These are phyloP conservation scores for Drosophila repleta DNA, from an alignment of 1,140 invertebrate species.

Conservation along the genomic window DNA sequence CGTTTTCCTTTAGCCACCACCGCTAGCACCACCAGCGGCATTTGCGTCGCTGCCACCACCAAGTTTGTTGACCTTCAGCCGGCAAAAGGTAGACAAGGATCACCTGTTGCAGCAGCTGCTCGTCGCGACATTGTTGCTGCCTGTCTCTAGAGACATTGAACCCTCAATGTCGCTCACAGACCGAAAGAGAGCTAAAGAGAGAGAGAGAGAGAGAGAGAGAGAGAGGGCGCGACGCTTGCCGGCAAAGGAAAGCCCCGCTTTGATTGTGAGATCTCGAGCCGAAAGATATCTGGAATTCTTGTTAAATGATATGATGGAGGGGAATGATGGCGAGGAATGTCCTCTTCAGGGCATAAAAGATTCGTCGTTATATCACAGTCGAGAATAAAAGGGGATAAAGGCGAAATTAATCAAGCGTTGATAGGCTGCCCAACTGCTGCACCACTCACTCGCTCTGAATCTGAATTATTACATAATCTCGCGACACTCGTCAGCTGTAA, in stretches of 20 bases:
- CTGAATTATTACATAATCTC: constrained; percentile 64
- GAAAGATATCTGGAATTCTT: constrained; percentile 25
- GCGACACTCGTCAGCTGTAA: constrained; percentile 6
- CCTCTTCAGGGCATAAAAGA: too few species aligned
- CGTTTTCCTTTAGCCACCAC: constrained; percentile 54
- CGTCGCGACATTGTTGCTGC: constrained; percentile 7
- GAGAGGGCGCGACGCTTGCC: constrained; percentile 5
- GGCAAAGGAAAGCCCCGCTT: constrained; percentile 25
- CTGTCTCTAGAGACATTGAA: constrained; percentile 31
- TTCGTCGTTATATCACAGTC: too few species aligned
- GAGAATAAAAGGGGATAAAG: too few species aligned
- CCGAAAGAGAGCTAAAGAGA: not conserved
- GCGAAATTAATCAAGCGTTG: not conserved
- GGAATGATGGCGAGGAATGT: too few species aligned
- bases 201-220: not conserved
- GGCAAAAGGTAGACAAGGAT: constrained; percentile 64
- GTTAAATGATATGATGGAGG: not conserved
- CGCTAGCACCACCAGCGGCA: constrained; percentile 34
- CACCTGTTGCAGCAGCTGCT: constrained; percentile 78
- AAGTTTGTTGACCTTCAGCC: constrained; percentile 79
- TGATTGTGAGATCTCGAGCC: constrained; percentile 5
- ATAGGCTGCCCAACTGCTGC: constrained; percentile 1
- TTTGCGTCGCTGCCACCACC: constrained; percentile 54
- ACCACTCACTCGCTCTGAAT: constrained; percentile 9
- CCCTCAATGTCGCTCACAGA: constrained; percentile 42